Conservation (phyloP, 1,140 invertebrate species). For the Drosophila repletoides region DNA sequence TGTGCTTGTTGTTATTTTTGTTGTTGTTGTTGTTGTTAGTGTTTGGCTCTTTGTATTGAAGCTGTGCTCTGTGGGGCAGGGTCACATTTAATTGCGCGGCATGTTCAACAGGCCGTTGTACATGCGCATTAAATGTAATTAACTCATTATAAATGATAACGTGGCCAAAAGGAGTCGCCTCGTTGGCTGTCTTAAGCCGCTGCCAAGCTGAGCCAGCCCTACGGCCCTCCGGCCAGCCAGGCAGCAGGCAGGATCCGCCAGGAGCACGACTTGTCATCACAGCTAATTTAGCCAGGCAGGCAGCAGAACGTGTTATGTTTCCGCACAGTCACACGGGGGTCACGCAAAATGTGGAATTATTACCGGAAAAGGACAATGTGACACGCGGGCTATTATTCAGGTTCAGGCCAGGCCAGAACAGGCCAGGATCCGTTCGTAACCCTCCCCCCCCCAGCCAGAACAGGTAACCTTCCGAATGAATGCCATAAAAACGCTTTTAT, state of each 20-base stretch:
- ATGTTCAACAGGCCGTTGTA: conserved; percentile 77
- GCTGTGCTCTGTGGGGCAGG: conserved; percentile 42
- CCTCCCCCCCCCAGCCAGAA: background rate
- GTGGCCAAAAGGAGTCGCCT: conserved; percentile 49
- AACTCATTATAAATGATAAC: conserved; percentile 81
- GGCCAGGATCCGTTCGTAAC: background rate
- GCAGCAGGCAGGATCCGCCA: background rate
- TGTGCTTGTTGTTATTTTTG: conserved; percentile 7
- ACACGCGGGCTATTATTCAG: conserved; percentile 65
- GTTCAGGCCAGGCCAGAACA: background rate
- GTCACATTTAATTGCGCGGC: conserved; percentile 74
- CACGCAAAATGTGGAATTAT: conserved; percentile 70
- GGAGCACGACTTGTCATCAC: conserved; percentile 50
- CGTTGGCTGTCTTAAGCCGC: conserved; percentile 47
- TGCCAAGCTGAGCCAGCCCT: background rate
- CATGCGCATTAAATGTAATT: conserved; percentile 80
- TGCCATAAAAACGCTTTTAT: conserved; percentile 69
- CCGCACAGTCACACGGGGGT: conserved; percentile 42
- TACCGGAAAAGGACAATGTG: conserved; percentile 71
- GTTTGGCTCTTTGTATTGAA: conserved; percentile 12
- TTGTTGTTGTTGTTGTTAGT: conserved; percentile 1
- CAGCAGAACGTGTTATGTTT: conserved; percentile 62
- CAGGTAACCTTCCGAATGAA: conserved; percentile 18
- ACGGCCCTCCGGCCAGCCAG: background rate
- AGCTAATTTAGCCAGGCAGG: conserved; percentile 61